phyloP scores from a whole-genome alignment of 2,888 invertebrate genomes.

The Bugulina stolonifera region DNA sequence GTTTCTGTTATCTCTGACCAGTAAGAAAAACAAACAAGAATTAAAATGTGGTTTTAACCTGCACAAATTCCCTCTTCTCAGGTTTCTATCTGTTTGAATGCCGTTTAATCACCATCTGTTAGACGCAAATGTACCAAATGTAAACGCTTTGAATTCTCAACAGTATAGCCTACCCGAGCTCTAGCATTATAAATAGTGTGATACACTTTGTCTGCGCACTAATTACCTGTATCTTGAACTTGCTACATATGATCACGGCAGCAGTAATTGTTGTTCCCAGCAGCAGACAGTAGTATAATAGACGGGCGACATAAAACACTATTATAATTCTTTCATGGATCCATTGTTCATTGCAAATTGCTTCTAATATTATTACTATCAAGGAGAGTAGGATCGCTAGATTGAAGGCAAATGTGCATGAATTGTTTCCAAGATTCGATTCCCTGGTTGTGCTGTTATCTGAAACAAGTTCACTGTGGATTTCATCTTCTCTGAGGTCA shows the following conservation, averaged over 20 bases:
- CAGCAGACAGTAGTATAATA: not conserved
- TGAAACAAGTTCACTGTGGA: not conserved
- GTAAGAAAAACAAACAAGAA: no score
- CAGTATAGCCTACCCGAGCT: not conserved
- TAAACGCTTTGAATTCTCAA: no score
- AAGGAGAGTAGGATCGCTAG: not conserved
- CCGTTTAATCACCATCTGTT: no score
- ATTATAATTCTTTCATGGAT: not conserved
- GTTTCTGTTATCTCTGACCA: no score
- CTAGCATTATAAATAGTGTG: no score
- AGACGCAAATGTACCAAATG: no score
- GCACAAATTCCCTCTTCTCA: no score
- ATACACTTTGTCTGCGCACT: no score
- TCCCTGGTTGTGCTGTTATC: not conserved
- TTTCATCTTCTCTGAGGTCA: not conserved
- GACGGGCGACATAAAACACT: not conserved
- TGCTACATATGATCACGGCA: not conserved
- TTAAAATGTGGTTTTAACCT: no score
- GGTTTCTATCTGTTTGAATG: no score
- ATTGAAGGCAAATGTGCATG: conserved; percentile 12
- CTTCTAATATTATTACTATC: not conserved
- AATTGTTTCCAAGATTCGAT: not conserved
- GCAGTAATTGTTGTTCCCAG: not conserved
- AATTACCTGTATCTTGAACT: no score
- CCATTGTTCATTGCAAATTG: not conserved